Evolutionary conservation across 2,797 vertebrate species (phyloP).

Genomic region (Malurus leucopterus): DNA sequence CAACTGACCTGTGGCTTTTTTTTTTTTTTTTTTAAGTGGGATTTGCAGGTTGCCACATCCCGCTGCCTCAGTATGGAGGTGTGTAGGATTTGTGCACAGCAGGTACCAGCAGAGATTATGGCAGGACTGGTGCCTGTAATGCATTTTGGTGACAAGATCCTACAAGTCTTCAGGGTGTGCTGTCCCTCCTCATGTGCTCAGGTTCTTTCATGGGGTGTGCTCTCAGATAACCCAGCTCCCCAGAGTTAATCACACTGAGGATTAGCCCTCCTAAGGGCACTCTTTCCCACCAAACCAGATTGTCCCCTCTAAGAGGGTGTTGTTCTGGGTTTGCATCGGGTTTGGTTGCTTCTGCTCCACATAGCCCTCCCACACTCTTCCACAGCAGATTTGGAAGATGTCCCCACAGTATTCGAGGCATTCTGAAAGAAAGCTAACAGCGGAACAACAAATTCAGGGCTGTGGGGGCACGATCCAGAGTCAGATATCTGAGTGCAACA

Average conservation of each 20-base stretch:
- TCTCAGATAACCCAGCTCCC: not conserved
- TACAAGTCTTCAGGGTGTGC: not conserved
- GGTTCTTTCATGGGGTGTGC: not conserved
- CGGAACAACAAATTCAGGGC: not conserved
- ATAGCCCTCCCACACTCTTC: not conserved
- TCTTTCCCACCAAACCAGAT: not conserved
- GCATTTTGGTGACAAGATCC: not conserved
- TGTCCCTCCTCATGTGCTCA: not conserved
- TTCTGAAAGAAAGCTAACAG: not conserved
- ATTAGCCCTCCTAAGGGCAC: not conserved
- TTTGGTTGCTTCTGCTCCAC: not conserved
- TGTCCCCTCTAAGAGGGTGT: not conserved
- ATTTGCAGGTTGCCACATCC: not conserved
- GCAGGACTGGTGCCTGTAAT: not conserved
- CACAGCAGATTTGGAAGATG: accelerated
- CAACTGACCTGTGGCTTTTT: not conserved
- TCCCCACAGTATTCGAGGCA: not conserved
- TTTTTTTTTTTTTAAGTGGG: not conserved
- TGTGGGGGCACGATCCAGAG: not conserved
- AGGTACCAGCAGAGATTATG: not conserved
- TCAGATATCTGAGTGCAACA: not conserved
- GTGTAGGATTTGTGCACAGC: not conserved
- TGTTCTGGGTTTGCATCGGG: not conserved
- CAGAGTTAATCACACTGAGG: not conserved
- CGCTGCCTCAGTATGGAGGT: not conserved